Conservation (phyloP, 2,113 vertebrate species). For the Uria lomvia region DNA sequence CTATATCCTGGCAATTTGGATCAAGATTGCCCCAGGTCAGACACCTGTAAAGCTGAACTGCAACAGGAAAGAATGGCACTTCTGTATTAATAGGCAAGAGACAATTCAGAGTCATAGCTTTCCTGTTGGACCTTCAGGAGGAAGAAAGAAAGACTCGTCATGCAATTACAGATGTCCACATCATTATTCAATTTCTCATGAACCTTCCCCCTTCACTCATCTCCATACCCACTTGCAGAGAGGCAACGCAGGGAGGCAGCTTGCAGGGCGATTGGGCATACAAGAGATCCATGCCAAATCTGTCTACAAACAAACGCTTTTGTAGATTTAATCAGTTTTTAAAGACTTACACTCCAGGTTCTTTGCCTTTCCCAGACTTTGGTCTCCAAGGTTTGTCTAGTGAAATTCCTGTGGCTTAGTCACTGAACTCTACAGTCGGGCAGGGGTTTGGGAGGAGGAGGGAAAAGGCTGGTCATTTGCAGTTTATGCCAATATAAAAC, state of each 20-base stretch:
- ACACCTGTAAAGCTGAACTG: constrained; percentile 45
- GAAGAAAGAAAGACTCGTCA: neutral
- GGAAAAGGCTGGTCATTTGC: neutral
- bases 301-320: neutral
- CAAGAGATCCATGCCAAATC: neutral
- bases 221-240: neutral
- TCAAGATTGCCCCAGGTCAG: constrained; percentile 27
- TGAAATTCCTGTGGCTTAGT: neutral
- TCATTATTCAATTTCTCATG: neutral
- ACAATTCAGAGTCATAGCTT: neutral
- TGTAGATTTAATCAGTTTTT: neutral
- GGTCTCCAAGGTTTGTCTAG: neutral
- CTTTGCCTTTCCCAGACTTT: neutral
- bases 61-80: neutral
- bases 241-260: neutral
- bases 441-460: neutral
- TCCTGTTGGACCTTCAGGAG: neutral
- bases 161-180: neutral
- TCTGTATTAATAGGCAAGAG: neutral
- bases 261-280: neutral
- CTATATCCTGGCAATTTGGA: neutral
- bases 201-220: neutral
- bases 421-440: neutral
- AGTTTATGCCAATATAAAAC: neutral
- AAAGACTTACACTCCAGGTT: neutral